These are phyloP conservation scores for Anthophora plumipes DNA, from an alignment of 2,888 invertebrate species.

Conservation along the genomic window DNA sequence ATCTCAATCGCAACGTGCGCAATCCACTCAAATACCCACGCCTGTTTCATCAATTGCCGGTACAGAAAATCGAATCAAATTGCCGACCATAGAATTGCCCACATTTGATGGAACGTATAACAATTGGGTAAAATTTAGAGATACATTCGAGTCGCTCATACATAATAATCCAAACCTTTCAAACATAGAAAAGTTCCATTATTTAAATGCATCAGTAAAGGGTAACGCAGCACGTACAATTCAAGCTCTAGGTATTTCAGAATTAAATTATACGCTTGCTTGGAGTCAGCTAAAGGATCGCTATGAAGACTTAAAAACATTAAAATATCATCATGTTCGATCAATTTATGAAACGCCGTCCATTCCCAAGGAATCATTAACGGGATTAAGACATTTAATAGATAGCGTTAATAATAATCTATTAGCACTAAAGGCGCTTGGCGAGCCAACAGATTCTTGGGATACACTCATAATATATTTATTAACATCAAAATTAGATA, in stretches of 20 bases:
- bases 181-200: too few relatives aligned
- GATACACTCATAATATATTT: constrained; percentile 1
- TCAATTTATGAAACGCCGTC: not conserved
- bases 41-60: too few relatives aligned
- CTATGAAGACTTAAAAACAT: not conserved
- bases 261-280: not conserved
- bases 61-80: too few relatives aligned
- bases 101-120: too few relatives aligned
- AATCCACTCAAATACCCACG: too few relatives aligned
- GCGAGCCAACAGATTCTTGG: constrained; percentile 6
- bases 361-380: not conserved
- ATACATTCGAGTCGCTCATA: too few relatives aligned
- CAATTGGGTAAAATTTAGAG: too few relatives aligned
- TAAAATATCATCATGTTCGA: not conserved
- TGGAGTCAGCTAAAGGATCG: not conserved
- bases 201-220: not conserved
- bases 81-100: not conserved
- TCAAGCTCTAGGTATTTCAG: not conserved
- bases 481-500: not conserved
- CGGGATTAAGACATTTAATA: not conserved
- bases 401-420: not conserved
- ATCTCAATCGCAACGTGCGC: not conserved
- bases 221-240: too few relatives aligned
- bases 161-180: too few relatives aligned
- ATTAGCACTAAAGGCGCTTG: not conserved